A percentile compares a stretch with the other conserved stretches of the same genome.
Conservation (phyloP, 1,140 invertebrate genomes). For the Drosophila athabasca region DNA sequence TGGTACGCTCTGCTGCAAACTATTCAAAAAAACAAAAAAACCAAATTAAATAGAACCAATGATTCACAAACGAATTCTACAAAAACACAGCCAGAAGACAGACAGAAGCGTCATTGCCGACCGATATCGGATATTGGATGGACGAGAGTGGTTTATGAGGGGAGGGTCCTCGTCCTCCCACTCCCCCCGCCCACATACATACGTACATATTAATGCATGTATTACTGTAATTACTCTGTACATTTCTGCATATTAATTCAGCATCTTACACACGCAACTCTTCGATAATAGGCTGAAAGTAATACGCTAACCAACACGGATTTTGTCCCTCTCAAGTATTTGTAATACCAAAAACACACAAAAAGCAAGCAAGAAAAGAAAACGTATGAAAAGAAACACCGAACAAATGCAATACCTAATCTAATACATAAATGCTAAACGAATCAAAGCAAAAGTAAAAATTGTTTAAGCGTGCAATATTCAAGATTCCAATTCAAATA, state of each 20-base stretch:
- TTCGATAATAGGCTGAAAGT: constrained; percentile 56
- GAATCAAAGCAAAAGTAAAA: constrained; percentile 51
- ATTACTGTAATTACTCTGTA: constrained; percentile 79
- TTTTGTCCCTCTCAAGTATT: constrained; percentile 68
- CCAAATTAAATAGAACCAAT: constrained; percentile 17
- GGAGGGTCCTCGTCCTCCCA: not conserved
- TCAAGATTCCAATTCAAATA: constrained; percentile 34
- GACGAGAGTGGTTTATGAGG: constrained; percentile 17
- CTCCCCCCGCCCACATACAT: constrained; percentile 28
- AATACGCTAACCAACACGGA: constrained; percentile 23
- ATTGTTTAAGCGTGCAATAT: constrained; percentile 50
- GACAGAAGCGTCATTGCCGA: constrained; percentile 77
- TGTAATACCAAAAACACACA: constrained; percentile 69
- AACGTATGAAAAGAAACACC: constrained; percentile 42
- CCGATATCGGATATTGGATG: constrained; percentile 71
- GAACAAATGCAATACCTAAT: constrained; percentile 41
- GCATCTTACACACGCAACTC: constrained; percentile 7
- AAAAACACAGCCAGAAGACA: constrained; percentile 25
- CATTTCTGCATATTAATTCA: constrained; percentile 67
- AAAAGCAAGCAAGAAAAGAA: constrained; percentile 3
- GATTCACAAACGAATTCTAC: constrained; percentile 29
- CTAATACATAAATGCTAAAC: constrained; percentile 31
- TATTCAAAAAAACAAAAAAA: constrained; percentile 18
- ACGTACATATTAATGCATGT: constrained; percentile 56
- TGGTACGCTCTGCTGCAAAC: constrained; percentile 44